Evolutionary conservation across 1,140 invertebrate species (phyloP).

Genomic region (Tetramorium alpestre): DNA sequence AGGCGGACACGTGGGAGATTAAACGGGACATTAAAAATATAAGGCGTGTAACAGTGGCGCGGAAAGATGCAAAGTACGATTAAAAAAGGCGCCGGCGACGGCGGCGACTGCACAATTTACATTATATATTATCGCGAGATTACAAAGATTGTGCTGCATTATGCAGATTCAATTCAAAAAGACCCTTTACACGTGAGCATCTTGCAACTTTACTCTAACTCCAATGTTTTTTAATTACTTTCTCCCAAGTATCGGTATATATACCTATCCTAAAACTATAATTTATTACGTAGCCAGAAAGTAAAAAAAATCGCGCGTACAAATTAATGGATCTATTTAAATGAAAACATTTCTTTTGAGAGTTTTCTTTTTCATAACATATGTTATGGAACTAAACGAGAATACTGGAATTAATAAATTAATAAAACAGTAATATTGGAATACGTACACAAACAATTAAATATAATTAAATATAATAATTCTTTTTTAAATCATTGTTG

Average conservation of each 20-base stretch:
- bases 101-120: not conserved
- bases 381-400: not conserved
- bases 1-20: conserved; percentile 26
- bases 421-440: not conserved
- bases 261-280: not conserved
- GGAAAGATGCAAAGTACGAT: conserved; percentile 54
- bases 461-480: not conserved
- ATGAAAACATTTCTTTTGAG: not conserved
- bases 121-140: conserved; percentile 18
- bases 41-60: conserved; percentile 60
- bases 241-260: not conserved
- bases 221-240: conserved; percentile 21
- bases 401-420: not conserved
- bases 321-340: not conserved
- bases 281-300: conserved; percentile 25
- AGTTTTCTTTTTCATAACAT: not conserved
- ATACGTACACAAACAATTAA: not conserved
- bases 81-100: not conserved
- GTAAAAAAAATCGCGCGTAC: not conserved
- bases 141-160: conserved; percentile 21
- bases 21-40: conserved; percentile 44
- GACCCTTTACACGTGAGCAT: not conserved
- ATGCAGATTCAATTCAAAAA: conserved; percentile 23
- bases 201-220: not conserved
- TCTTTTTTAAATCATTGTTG: not conserved